Percentiles rank a stretch among this genome's conserved stretches.
Evolutionary conservation across 2,113 vertebrate species (phyloP).

Genomic region (Triplophysa tibetana): DNA sequence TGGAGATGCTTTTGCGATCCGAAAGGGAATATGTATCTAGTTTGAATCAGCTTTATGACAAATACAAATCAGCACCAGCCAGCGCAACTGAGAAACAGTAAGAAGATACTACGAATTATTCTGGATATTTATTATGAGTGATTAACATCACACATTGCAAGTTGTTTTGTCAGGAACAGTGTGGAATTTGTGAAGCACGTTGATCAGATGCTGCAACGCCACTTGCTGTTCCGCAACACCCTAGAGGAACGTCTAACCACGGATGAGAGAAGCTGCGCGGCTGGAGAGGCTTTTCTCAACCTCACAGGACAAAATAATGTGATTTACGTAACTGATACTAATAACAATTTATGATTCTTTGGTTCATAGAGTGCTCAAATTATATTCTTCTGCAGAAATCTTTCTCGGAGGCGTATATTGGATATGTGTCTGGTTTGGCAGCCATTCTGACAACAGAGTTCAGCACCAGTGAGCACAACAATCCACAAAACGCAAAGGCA

Average conservation of each 20-base stretch:
- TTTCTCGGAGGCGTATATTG: constrained; percentile 71
- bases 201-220: constrained; percentile 73
- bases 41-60: constrained; percentile 69
- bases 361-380: not conserved
- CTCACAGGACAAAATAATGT: constrained; percentile 74
- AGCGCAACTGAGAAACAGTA: constrained; percentile 63
- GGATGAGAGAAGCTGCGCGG: constrained; percentile 68
- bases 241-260: constrained; percentile 71
- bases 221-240: constrained; percentile 74
- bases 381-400: constrained; percentile 61
- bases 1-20: constrained; percentile 71
- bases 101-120: constrained; percentile 21
- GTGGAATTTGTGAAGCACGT: constrained; percentile 64
- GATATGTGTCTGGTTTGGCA: constrained; percentile 66
- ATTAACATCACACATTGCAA: not conserved
- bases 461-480: constrained; percentile 59
- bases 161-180: constrained; percentile 52
- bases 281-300: constrained; percentile 74
- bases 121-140: not conserved
- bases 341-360: not conserved
- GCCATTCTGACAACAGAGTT: constrained; percentile 70
- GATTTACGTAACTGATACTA: not conserved
- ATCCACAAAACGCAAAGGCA: constrained; percentile 60
- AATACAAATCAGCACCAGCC: constrained; percentile 61
- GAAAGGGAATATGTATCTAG: constrained; percentile 75